phyloP scores from a whole-genome alignment of 2,888 invertebrate genomes.

The Agapostemon virescens region DNA sequence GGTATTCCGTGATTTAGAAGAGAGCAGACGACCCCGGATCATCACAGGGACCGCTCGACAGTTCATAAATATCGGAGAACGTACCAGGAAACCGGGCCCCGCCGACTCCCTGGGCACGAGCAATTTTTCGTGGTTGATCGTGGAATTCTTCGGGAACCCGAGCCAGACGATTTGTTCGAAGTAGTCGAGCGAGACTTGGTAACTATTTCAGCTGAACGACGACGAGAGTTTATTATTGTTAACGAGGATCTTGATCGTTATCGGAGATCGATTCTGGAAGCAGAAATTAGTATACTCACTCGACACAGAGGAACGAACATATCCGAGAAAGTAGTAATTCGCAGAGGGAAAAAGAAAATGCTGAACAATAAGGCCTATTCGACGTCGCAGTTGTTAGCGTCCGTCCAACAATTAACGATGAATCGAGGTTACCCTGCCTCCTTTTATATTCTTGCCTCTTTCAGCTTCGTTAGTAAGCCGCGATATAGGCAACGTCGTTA shows the following conservation, averaged over 20 bases:
- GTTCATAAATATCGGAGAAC: slow-evolving; percentile 45
- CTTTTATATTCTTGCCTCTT: slow-evolving; percentile 53
- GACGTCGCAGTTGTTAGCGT: slow-evolving; percentile 65
- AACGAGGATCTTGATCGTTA: neutral
- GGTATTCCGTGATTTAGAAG: slow-evolving; percentile 42
- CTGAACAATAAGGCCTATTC: too few species aligned
- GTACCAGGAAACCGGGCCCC: slow-evolving; percentile 31
- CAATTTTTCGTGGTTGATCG: slow-evolving; percentile 38
- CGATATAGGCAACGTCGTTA: slow-evolving; percentile 55
- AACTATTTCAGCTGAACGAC: neutral
- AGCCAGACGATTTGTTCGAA: neutral
- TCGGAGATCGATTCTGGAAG: neutral
- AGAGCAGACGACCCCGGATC: slow-evolving; percentile 3
- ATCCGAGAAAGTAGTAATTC: neutral
- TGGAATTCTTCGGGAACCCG: slow-evolving; percentile 22
- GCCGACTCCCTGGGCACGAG: neutral
- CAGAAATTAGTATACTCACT: neutral
- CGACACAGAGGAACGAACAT: neutral
- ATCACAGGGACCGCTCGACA: slow-evolving; percentile 25
- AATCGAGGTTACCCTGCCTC: slow-evolving; percentile 66
- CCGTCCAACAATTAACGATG: slow-evolving; percentile 68
- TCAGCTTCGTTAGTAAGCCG: slow-evolving; percentile 60
- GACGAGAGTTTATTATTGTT: neutral
- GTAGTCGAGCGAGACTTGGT: neutral
- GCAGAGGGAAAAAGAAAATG: neutral